Evolutionary conservation across 2,888 invertebrate species (phyloP).

Genomic region (Sarcophaga caerulescens): DNA sequence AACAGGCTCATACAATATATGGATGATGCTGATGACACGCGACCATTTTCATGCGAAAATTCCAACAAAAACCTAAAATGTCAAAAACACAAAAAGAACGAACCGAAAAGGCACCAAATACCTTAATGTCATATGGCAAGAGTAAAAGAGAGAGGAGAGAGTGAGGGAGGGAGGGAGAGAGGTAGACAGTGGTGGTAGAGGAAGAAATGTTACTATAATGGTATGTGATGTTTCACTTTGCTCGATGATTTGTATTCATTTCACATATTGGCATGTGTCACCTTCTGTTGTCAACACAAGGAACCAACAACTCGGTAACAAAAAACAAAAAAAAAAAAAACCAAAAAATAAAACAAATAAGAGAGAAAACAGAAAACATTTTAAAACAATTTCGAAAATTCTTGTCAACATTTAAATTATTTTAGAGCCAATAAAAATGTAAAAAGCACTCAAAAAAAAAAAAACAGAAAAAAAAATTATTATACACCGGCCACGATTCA

Average conservation of each 20-base stretch:
- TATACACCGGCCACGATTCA: slow-evolving; percentile 53
- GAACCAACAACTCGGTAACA: neutral
- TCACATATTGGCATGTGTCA: slow-evolving; percentile 68
- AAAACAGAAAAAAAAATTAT: slow-evolving; percentile 35
- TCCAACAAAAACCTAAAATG: slow-evolving; percentile 32
- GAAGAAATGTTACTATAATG: slow-evolving; percentile 11
- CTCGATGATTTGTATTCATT: slow-evolving; percentile 67
- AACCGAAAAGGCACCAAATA: slow-evolving; percentile 13
- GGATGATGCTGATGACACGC: slow-evolving; percentile 65
- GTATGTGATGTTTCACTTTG: slow-evolving; percentile 67
- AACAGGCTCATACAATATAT: slow-evolving; percentile 31
- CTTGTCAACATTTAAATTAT: slow-evolving; percentile 67
- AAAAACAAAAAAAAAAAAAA: neutral
- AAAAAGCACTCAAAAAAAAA: slow-evolving; percentile 55
- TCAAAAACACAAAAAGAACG: neutral
- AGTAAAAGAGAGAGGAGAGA: neutral
- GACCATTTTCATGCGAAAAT: slow-evolving; percentile 66
- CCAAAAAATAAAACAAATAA: neutral
- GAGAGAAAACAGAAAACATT: neutral
- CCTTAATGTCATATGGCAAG: neutral
- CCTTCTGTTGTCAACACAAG: slow-evolving; percentile 60
- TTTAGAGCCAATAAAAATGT: slow-evolving; percentile 64
- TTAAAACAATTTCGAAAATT: slow-evolving; percentile 47
- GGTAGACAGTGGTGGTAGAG: neutral
- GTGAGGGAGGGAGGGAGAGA: too few species aligned